Conservation (phyloP, 2,113 vertebrate genomes). For the Grantiella picta region DNA sequence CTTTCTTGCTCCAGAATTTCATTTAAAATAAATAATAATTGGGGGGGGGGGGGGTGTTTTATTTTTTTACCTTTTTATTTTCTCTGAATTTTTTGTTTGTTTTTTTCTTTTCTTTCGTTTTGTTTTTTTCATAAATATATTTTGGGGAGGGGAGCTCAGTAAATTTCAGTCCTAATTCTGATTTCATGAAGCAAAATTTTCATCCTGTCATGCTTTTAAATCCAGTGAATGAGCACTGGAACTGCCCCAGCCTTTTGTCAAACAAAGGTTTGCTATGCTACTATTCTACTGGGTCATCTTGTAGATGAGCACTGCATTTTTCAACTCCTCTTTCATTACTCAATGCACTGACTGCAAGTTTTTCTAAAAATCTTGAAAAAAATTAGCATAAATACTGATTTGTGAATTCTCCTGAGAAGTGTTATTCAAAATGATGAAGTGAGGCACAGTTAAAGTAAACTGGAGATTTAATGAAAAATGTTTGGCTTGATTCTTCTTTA, state of each 20-base stretch:
- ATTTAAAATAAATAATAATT: not conserved
- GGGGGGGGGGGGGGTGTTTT: no score
- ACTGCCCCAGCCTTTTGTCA: not conserved
- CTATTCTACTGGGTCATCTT: not conserved
- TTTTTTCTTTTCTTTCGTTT: not conserved
- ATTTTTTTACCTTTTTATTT: no score
- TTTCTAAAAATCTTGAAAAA: not conserved
- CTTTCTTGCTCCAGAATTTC: not conserved
- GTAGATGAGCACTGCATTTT: not conserved
- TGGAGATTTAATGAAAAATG: not conserved
- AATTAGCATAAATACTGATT: not conserved
- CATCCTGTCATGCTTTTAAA: not conserved
- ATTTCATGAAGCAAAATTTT: not conserved
- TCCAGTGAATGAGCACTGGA: not conserved
- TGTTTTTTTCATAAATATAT: not conserved
- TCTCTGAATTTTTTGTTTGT: no score
- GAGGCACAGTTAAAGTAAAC: not conserved
- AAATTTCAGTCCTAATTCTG: not conserved
- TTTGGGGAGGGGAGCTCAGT: not conserved
- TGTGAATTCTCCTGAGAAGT: not conserved
- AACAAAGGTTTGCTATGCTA: not conserved
- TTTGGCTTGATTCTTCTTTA: not conserved
- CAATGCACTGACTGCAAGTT: not conserved
- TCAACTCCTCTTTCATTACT: not conserved
- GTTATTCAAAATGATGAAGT: not conserved